Percentiles rank a stretch among this genome's conserved stretches.
phyloP scores from a whole-genome alignment of 1,140 invertebrate species.

The Papilio glaucus region DNA sequence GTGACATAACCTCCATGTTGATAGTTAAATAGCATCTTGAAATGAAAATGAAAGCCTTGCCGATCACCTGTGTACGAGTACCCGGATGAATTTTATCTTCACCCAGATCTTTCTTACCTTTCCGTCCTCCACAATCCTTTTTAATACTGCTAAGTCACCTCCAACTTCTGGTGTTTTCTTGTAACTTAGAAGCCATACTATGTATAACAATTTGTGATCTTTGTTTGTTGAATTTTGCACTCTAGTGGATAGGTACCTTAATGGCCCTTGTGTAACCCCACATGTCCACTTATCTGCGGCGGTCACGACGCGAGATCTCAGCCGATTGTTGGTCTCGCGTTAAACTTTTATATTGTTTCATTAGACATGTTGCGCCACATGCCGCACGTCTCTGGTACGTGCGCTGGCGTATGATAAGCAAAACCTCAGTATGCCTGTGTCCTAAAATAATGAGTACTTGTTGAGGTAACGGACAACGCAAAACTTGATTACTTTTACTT shows the following conservation, averaged over 20 bases:
- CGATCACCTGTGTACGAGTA: no score
- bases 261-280: slow-evolving; percentile 57
- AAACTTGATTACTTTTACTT: background rate
- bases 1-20: no score
- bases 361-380: slow-evolving; percentile 48
- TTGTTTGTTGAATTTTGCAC: no score
- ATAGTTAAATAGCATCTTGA: background rate
- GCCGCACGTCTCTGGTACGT: slow-evolving; percentile 47
- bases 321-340: slow-evolving; percentile 65
- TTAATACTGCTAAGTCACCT: no score
- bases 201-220: no score
- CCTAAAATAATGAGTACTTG: slow-evolving; percentile 34
- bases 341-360: slow-evolving; percentile 59
- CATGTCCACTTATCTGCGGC: slow-evolving; percentile 71
- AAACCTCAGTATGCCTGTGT: background rate
- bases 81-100: no score
- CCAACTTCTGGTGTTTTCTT: no score
- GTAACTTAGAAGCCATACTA: background rate
- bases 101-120: background rate
- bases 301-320: slow-evolving; percentile 64
- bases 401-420: slow-evolving; percentile 36
- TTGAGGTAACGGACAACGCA: background rate
- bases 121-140: no score
- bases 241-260: slow-evolving; percentile 42
- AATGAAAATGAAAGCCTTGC: no score